Base-by-base conservation (phyloP, 2,113 vertebrate genomes). In the Amphiprion ocellaris region DNA sequence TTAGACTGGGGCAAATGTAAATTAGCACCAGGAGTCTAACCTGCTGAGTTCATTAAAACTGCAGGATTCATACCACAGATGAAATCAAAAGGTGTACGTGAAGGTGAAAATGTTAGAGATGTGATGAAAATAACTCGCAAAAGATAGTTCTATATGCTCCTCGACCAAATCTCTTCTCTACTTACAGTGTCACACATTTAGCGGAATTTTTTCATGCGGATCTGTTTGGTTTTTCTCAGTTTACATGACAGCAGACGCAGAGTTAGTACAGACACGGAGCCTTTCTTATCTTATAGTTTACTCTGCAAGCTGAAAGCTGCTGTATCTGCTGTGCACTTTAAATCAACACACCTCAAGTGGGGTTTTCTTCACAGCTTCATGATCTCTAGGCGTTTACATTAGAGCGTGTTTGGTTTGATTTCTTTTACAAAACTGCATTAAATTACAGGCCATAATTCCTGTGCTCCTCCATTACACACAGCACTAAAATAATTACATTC, bases 181-280 rank as follows among this genome's bases (percentile, higher is more conserved):
- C 30, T 72, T 23, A 55, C 28, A 1, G 44, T 53, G 44, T 69
- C 54, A 39, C 44, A 50, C 17, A 23, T 52, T 21, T 52, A 52
- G 49, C 1, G 49, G 39, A 39, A 14, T n/a, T 55, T 52, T 4
- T 63, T 46, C 41, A 47, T 41, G 56, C 46, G 14, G 47, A 14
- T 53, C 23, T 26, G 30, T 44, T 62, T 56, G 39, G 6, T 30
- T 69, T 81, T 39, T 14, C 60, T 50, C 15, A 19, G n/a, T 67
- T 79, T 55, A 59, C 23, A 15, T 74, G 69, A 66, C 49, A 66
- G 63, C 69, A 50, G 11, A 63, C 10, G n/a, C 69, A 50, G 50
- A 19, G 49, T 47, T 58, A 24, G 2, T 54, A 50, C 59, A 55
- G 47, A n/a, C 62, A 54, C 16, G 26, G 56, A 15, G 26, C 15